These are phyloP conservation scores for Villa cingulata DNA, from an alignment of 2,888 invertebrate genomes.

Conservation along the genomic window DNA sequence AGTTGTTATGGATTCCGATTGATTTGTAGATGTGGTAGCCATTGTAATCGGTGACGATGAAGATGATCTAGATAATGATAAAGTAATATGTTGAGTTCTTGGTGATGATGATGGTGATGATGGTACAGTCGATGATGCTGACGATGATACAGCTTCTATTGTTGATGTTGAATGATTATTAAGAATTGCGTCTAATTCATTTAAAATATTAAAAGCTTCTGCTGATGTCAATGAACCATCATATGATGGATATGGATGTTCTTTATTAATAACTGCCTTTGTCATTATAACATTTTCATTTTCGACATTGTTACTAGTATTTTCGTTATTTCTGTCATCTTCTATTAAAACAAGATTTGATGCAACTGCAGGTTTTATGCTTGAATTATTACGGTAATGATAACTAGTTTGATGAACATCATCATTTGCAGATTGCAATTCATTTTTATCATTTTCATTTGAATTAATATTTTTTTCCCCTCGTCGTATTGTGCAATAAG, in stretches of 20 bases:
- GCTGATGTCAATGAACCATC: slow-evolving; percentile 10
- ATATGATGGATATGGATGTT: background rate
- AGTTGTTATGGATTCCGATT: slow-evolving; percentile 6
- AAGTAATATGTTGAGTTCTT: background rate
- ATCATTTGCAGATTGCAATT: too few species aligned
- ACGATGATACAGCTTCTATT: background rate
- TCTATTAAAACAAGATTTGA: too few species aligned
- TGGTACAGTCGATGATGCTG: slow-evolving; percentile 1
- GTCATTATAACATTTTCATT: background rate
- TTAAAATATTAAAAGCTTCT: slow-evolving; percentile 26
- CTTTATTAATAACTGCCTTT: background rate
- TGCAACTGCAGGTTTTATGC: too few species aligned
- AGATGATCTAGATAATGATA: background rate
- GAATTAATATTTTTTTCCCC: slow-evolving; percentile 1
- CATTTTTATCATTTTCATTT: background rate
- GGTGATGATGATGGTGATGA: background rate
- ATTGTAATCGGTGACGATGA: background rate
- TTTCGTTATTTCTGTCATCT: background rate
- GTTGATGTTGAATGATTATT: slow-evolving; percentile 10
- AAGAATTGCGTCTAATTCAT: slow-evolving; percentile 29
- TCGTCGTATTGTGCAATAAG: slow-evolving; percentile 12
- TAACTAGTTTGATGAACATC: too few species aligned
- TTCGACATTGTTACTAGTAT: background rate
- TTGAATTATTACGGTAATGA: too few species aligned
- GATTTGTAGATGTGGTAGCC: background rate